phyloP scores from a whole-genome alignment of 2,888 invertebrate species.

The Microdon myrmicae region DNA sequence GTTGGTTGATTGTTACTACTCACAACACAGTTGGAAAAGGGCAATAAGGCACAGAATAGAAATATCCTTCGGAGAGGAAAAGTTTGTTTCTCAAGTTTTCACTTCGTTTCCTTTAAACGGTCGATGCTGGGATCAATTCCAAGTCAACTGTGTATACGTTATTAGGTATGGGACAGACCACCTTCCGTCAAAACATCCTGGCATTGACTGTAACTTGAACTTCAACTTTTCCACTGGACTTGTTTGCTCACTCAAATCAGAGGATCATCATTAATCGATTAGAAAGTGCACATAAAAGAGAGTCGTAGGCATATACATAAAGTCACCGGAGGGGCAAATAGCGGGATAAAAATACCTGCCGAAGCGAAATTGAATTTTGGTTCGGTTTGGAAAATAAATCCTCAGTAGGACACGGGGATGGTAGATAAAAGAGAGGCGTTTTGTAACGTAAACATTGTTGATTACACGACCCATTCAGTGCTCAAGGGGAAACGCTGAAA shows the following conservation, averaged over 20 bases:
- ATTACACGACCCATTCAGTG: conserved; percentile 34
- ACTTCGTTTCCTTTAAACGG: conserved; percentile 7
- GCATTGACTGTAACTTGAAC: conserved; percentile 41
- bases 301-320: conserved; percentile 14
- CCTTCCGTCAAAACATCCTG: neutral
- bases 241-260: conserved; percentile 49
- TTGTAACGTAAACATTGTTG: conserved; percentile 40
- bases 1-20: too few relatives aligned
- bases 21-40: too few relatives aligned
- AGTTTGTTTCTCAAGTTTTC: conserved; percentile 28
- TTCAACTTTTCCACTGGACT: conserved; percentile 49
- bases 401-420: too few relatives aligned
- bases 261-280: conserved; percentile 52
- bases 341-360: neutral
- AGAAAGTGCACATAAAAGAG: conserved; percentile 46
- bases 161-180: too few relatives aligned
- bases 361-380: too few relatives aligned
- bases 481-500: conserved; percentile 3
- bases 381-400: conserved; percentile 1
- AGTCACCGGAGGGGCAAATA: neutral
- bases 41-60: too few relatives aligned
- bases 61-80: too few relatives aligned
- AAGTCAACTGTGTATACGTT: too few relatives aligned
- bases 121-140: too few relatives aligned
- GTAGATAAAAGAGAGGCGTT: too few relatives aligned